A percentile compares a stretch with the other conserved stretches of the same genome.
Conservation (phyloP, 2,113 vertebrate species). For the Podarcis raffonei region DNA sequence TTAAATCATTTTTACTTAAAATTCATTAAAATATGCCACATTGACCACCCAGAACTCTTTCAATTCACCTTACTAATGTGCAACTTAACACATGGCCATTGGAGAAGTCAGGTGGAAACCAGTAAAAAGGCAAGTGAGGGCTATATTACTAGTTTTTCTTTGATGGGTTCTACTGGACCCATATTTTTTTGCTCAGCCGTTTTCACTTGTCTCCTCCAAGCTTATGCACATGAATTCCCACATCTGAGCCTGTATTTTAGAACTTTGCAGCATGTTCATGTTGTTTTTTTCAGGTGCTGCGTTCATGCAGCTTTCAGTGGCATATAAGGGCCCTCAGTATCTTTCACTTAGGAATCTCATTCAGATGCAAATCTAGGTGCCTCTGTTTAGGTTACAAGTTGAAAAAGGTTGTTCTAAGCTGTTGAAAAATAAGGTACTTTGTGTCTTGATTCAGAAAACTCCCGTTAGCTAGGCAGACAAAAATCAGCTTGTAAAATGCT, state of each 20-base stretch:
- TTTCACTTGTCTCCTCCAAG: not conserved
- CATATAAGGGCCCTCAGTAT: not conserved
- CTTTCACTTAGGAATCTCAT: not conserved
- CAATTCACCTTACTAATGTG: not conserved
- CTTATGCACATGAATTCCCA: not conserved
- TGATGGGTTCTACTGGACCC: not conserved
- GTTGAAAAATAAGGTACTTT: slow-evolving; percentile 28
- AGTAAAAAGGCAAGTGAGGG: not conserved
- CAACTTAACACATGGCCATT: not conserved
- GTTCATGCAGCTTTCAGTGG: not conserved
- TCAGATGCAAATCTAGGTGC: not conserved
- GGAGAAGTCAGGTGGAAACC: not conserved
- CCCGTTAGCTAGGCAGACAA: slow-evolving; percentile 10
- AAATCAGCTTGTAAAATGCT: not conserved
- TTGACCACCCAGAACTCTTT: not conserved
- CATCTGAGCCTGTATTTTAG: not conserved
- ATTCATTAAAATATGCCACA: not conserved
- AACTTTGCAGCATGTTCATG: slow-evolving; percentile 6
- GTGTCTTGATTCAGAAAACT: slow-evolving; percentile 11
- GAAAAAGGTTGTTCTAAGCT: slow-evolving; percentile 27
- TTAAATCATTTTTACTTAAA: not conserved
- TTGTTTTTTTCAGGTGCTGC: not conserved
- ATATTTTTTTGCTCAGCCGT: not conserved
- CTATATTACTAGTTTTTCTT: not conserved
- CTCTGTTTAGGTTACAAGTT: slow-evolving; percentile 12